These are phyloP conservation scores for Crax fasciolata DNA, from an alignment of 2,797 vertebrate genomes.

Conservation along the genomic window DNA sequence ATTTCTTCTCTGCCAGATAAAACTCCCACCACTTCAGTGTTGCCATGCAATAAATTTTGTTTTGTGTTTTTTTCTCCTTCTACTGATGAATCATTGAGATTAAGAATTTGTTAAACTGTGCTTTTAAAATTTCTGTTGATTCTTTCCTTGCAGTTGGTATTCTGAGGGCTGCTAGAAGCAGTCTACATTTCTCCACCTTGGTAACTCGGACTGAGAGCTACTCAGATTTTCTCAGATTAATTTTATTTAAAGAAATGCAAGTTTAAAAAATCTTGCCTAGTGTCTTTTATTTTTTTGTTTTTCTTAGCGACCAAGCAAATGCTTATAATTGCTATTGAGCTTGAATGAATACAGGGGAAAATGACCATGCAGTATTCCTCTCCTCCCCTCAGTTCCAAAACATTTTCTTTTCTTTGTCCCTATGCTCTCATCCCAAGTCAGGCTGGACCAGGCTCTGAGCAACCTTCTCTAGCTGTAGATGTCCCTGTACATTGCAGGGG, in stretches of 20 bases:
- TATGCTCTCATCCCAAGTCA: not conserved
- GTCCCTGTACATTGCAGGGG: too few relatives aligned
- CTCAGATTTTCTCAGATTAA: not conserved
- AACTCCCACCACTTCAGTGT: slow-evolving; percentile 29
- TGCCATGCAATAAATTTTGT: slow-evolving; percentile 26
- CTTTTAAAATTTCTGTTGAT: not conserved
- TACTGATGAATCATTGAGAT: slow-evolving; percentile 41
- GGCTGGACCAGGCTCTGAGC: too few relatives aligned
- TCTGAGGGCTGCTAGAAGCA: not conserved
- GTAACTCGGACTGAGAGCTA: not conserved
- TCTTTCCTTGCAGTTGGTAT: not conserved
- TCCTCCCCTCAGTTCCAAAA: not conserved
- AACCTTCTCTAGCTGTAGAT: too few relatives aligned
- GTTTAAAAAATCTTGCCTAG: not conserved
- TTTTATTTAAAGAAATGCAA: not conserved
- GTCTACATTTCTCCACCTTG: not conserved
- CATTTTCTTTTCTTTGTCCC: not conserved
- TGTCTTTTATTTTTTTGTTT: not conserved
- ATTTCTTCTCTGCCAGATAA: slow-evolving; percentile 22
- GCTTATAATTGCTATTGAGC: not conserved
- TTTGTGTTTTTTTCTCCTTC: not conserved
- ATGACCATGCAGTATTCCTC: not conserved
- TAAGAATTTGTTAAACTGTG: not conserved
- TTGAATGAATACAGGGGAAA: not conserved
- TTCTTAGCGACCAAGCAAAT: not conserved